These are phyloP conservation scores for Nymphalis polychloros DNA, from an alignment of 2,888 invertebrate species.

Conservation along the genomic window DNA sequence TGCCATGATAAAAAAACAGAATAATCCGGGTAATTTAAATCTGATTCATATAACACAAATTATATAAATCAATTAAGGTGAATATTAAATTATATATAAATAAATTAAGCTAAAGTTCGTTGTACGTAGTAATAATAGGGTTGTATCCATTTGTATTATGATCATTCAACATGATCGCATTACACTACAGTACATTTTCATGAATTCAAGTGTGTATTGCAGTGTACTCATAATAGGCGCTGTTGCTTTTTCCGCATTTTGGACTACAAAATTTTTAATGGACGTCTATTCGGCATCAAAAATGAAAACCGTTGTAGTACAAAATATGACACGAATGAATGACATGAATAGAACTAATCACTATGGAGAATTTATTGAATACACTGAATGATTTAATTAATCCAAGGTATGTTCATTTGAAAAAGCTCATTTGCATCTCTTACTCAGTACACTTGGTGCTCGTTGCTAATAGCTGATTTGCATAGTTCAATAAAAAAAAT, in stretches of 20 bases:
- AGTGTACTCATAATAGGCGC: slow-evolving; percentile 56
- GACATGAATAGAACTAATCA: slow-evolving; percentile 27
- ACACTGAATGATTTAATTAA: slow-evolving; percentile 41
- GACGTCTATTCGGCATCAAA: slow-evolving; percentile 43
- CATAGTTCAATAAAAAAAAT: background rate
- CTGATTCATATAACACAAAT: too few relatives aligned
- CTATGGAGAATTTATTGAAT: slow-evolving; percentile 47
- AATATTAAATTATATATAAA: too few relatives aligned
- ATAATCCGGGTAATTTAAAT: too few relatives aligned
- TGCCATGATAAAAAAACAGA: too few relatives aligned
- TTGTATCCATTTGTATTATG: background rate
- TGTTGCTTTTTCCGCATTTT: slow-evolving; percentile 56
- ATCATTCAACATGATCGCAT: too few relatives aligned
- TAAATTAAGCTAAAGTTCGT: too few relatives aligned
- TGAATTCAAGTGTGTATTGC: slow-evolving; percentile 32
- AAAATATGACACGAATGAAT: slow-evolving; percentile 17
- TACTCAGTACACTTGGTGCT: background rate
- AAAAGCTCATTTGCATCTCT: background rate
- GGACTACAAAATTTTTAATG: slow-evolving; percentile 54
- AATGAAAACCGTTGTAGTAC: slow-evolving; percentile 11
- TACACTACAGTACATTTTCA: background rate
- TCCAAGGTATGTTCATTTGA: slow-evolving; percentile 13
- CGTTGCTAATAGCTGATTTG: background rate
- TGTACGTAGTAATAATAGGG: too few relatives aligned
- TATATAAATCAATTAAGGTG: too few relatives aligned